Evolutionary conservation across 1,140 invertebrate species (phyloP).

Genomic region (Zaprionus camerounensis): DNA sequence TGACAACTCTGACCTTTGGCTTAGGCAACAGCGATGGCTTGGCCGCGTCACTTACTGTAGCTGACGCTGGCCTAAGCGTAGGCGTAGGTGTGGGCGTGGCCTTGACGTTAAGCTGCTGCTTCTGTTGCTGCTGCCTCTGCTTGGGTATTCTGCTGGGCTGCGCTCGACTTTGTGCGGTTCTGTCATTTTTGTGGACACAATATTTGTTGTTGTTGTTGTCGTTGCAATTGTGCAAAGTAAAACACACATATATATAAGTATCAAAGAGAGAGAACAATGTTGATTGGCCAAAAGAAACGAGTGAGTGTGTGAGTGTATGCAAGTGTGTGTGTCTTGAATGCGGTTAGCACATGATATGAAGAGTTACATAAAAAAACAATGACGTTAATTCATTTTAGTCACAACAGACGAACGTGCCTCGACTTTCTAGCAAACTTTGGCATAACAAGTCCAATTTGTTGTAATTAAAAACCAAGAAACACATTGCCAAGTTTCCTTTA

Average conservation of each 20-base stretch:
- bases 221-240: constrained; percentile 78
- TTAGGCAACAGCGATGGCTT: constrained; percentile 82
- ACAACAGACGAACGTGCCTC: constrained; percentile 58
- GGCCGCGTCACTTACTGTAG: constrained; percentile 45
- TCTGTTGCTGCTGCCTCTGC: constrained; percentile 39
- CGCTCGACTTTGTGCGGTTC: constrained; percentile 71
- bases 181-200: constrained; percentile 60
- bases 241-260: constrained; percentile 59
- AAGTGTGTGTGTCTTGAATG: constrained; percentile 49
- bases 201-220: constrained; percentile 45
- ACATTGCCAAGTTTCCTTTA: constrained; percentile 64
- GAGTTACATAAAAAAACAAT: constrained; percentile 66
- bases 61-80: neutral
- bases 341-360: constrained; percentile 76
- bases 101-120: constrained; percentile 25
- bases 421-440: constrained; percentile 52
- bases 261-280: constrained; percentile 43
- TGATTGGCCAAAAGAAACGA: constrained; percentile 46
- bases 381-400: constrained; percentile 77
- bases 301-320: constrained; percentile 5
- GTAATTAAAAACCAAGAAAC: constrained; percentile 80
- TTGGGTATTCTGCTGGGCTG: constrained; percentile 16
- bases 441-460: constrained; percentile 79
- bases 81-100: constrained; percentile 37
- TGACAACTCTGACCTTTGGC: constrained; percentile 83